A percentile compares a stretch with the other conserved stretches of the same genome.
phyloP scores from a whole-genome alignment of 2,797 vertebrate genomes.

The Phaenicophaeus curvirostris region DNA sequence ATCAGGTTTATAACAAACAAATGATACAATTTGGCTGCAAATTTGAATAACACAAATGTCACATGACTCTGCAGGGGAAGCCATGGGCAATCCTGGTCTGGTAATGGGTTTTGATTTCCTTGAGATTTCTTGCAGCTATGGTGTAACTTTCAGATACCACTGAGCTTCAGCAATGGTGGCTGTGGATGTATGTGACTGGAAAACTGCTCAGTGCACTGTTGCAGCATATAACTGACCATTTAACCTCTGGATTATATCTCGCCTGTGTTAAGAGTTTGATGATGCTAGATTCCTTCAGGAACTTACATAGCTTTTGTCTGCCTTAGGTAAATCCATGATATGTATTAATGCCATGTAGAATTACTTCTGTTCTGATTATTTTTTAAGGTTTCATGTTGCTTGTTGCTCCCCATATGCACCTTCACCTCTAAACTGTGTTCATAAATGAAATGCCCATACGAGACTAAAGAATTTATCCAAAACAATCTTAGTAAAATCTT shows the following conservation, averaged over 20 bases:
- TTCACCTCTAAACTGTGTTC: not conserved
- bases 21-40: not conserved
- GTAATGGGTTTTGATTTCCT: not conserved
- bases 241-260: constrained; percentile 11
- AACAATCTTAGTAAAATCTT: not conserved
- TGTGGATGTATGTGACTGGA: constrained; percentile 27
- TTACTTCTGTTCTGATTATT: not conserved
- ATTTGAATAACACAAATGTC: not conserved
- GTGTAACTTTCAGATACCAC: not conserved
- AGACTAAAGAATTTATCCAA: not conserved
- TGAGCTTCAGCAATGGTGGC: not conserved
- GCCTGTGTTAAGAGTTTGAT: constrained; percentile 29
- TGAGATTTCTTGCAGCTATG: not conserved
- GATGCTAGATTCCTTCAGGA: constrained; percentile 33
- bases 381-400: not conserved
- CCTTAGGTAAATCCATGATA: not conserved
- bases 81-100: not conserved
- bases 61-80: not conserved
- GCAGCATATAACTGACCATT: constrained; percentile 11
- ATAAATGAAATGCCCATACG: not conserved
- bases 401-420: not conserved
- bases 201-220: constrained; percentile 35
- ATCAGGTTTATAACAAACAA: not conserved
- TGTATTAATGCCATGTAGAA: not conserved
- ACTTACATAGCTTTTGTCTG: not conserved